phyloP scores from a whole-genome alignment of 2,888 invertebrate species.

The Philaethria dido region DNA sequence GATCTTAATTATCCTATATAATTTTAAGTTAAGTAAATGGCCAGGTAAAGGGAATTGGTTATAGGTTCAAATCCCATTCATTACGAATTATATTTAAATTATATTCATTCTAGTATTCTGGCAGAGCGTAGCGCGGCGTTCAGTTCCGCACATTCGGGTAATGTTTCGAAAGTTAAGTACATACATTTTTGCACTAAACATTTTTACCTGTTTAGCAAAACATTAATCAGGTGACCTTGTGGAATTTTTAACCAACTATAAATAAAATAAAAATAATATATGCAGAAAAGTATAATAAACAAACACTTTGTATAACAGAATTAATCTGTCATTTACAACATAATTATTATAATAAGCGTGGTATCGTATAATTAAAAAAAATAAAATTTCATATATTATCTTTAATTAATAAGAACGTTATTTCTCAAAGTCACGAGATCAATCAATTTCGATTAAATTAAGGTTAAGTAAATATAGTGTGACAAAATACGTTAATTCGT shows the following conservation, averaged over 20 bases:
- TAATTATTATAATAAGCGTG: conserved; percentile 30
- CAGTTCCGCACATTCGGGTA: too few relatives aligned
- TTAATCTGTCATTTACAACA: conserved; percentile 25
- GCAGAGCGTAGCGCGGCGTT: too few relatives aligned
- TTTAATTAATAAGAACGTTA: conserved; percentile 19
- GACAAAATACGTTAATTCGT: not conserved
- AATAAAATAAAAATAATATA: conserved; percentile 23
- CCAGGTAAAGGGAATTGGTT: too few relatives aligned
- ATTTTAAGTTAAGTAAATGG: too few relatives aligned
- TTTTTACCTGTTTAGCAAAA: not conserved
- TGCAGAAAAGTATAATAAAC: conserved; percentile 22
- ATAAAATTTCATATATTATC: conserved; percentile 19
- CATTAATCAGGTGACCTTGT: conserved; percentile 24
- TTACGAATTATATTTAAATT: too few relatives aligned
- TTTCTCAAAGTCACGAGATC: conserved; percentile 34
- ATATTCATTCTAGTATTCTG: too few relatives aligned
- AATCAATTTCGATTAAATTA: conserved; percentile 9
- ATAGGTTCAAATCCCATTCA: too few relatives aligned
- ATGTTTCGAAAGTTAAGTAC: not conserved
- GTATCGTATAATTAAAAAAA: conserved; percentile 24
- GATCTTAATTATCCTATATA: too few relatives aligned
- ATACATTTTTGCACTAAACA: not conserved
- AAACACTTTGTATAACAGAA: conserved; percentile 23
- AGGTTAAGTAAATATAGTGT: conserved; percentile 12
- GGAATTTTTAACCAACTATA: conserved; percentile 15